Percentiles rank a stretch among this genome's conserved stretches.
phyloP scores from a whole-genome alignment of 2,797 vertebrate species.

The Crax fasciolata region DNA sequence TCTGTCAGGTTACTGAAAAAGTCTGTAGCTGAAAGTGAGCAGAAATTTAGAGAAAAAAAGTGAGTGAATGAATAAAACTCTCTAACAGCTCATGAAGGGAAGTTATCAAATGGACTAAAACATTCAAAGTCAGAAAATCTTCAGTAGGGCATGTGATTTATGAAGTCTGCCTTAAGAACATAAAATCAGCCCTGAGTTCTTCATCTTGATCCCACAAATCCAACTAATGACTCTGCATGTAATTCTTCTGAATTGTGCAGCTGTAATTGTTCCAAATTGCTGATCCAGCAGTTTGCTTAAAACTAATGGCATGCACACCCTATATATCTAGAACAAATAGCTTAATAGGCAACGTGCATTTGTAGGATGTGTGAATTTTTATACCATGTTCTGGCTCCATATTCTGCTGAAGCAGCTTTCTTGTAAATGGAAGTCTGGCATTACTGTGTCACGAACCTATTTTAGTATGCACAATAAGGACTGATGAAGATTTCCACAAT shows the following conservation, averaged over 20 bases:
- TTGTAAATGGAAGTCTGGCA: constrained; percentile 26
- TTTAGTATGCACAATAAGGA: constrained; percentile 18
- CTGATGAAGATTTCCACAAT: constrained; percentile 22
- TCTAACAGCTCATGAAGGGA: background rate
- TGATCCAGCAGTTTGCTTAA: constrained; percentile 46
- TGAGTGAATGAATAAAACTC: background rate
- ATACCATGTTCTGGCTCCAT: constrained; percentile 37
- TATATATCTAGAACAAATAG: constrained; percentile 37
- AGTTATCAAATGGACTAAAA: background rate
- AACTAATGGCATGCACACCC: constrained; percentile 38
- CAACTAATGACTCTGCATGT: background rate
- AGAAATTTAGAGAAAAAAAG: background rate
- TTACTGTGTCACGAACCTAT: constrained; percentile 34
- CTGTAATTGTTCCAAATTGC: constrained; percentile 52
- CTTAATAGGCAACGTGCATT: constrained; percentile 46
- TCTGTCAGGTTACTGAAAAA: background rate
- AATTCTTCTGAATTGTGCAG: constrained; percentile 54
- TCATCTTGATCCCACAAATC: constrained; percentile 47
- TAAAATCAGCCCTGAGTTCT: background rate
- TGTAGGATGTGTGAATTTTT: constrained; percentile 56
- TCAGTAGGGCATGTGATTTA: background rate
- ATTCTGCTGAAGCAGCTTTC: constrained; percentile 70
- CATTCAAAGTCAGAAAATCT: background rate
- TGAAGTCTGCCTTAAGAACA: constrained; percentile 30
- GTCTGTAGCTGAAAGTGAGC: background rate